Conservation (phyloP, 2,888 invertebrate genomes). For the Drosophila nr. perissopoda region DNA sequence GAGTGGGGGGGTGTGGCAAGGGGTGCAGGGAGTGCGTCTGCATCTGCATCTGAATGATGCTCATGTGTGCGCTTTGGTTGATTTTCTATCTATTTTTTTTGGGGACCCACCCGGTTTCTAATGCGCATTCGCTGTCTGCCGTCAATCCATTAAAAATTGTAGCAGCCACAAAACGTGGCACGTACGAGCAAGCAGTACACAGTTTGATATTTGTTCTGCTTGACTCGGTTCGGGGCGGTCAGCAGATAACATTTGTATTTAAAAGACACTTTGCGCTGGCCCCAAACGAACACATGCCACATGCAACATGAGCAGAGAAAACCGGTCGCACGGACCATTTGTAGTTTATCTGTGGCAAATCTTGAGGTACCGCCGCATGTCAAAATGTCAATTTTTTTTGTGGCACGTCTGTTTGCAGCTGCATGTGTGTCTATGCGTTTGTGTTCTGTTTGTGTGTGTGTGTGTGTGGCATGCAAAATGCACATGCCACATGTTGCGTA, state of each 20-base stretch:
- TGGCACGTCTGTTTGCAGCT: conserved; percentile 26
- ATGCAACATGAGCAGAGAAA: conserved; percentile 6
- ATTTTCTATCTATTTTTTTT: conserved; percentile 15
- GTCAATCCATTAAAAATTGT: conserved; percentile 76
- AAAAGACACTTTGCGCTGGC: conserved; percentile 70
- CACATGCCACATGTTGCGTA: conserved; percentile 78
- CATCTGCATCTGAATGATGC: conserved; percentile 32
- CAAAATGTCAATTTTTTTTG: conserved; percentile 76
- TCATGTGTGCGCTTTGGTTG: conserved; percentile 61
- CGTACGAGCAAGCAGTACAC: conserved; percentile 43
- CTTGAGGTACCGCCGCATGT: conserved; percentile 75
- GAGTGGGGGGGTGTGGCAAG: not conserved
- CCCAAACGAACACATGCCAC: not conserved
- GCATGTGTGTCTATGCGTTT: conserved; percentile 4
- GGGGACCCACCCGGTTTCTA: conserved; percentile 54
- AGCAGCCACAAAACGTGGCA: conserved; percentile 67
- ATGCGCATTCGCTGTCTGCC: conserved; percentile 75
- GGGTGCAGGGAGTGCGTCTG: conserved; percentile 5
- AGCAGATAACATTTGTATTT: conserved; percentile 74
- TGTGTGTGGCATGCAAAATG: conserved; percentile 75
- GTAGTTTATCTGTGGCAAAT: conserved; percentile 74
- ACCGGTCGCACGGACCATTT: conserved; percentile 52
- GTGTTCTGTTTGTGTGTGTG: conserved; percentile 27
- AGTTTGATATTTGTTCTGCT: conserved; percentile 33
- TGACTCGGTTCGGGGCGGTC: conserved; percentile 18